Evolutionary conservation across 2,888 invertebrate genomes (phyloP), one percentile per base, ranked within the genome.

Genomic region (Sialis lutaria): DNA sequence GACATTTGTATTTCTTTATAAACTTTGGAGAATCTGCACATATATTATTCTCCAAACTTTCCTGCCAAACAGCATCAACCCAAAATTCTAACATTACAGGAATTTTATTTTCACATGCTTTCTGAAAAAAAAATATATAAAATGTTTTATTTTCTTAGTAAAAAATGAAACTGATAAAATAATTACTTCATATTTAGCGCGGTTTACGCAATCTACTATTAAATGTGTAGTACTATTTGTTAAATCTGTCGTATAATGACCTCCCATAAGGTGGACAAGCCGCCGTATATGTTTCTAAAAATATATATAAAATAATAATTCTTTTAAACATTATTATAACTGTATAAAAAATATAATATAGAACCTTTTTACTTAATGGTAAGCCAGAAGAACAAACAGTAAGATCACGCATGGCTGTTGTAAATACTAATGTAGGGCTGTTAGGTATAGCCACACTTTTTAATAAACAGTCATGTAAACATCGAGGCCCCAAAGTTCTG

Each of bases 401-500:
- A 30, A 84, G 62, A 13, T 75, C 74, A 53, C 75, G 68, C 91
- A 93, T 89, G 0, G 88, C 84, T 44, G 85, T 73, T 30, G 82
- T 85, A 57, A 75, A 88, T 1, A 92, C 75, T 0, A 92, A 89
- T 56, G 77, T 78, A 0, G 73, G 72, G 5, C 77, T 79, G 47
- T 79, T 73, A 0, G 91, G 91, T 53, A 92, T 79, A 0, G 81
- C 69, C 55, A 75, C 72, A 9, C 77, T 77, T 56, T 80, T 79
- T 32, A 74, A 69, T 40, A 89, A 64, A 57, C 89, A 90, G 41
- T 76, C 73, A 44, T 82, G 68, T 10, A 93, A 61, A 58, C 90
- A 91, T 46, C 78, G 74, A 1, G 92, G 88, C 0, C 92, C 91
- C 49, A 90, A 70, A 52, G 92, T 72, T 59, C 89, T 88, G 63